Percentiles rank a stretch among this genome's conserved stretches.
phyloP scores from a whole-genome alignment of 2,888 invertebrate species.

The Penaeus monodon region DNA sequence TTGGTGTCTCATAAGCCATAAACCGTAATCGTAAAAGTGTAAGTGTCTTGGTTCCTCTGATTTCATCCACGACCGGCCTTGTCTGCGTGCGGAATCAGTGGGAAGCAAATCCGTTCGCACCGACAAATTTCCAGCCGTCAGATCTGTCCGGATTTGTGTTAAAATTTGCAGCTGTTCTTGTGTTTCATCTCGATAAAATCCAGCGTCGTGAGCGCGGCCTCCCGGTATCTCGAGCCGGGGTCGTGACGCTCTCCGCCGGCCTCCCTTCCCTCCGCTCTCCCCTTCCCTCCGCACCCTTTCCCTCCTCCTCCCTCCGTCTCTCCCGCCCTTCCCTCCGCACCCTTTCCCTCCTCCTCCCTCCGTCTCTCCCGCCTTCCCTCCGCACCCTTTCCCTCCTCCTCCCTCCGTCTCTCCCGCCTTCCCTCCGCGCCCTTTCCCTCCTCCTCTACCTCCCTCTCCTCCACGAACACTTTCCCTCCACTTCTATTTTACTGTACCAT shows the following conservation, averaged over 20 bases:
- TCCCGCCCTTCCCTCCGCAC: not conserved
- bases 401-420: not conserved
- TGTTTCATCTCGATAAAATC: slow-evolving; percentile 29
- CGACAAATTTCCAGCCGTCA: slow-evolving; percentile 27
- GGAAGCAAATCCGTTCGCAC: slow-evolving; percentile 23
- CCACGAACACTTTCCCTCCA: not conserved
- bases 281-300: not conserved
- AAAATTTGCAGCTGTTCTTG: slow-evolving; percentile 23
- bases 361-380: not conserved
- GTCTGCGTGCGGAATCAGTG: slow-evolving; percentile 19
- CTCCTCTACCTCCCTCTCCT: not conserved
- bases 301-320: not conserved
- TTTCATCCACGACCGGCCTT: slow-evolving; percentile 25
- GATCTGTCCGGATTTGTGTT: slow-evolving; percentile 25
- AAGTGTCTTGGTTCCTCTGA: too few relatives aligned
- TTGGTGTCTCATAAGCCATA: too few relatives aligned
- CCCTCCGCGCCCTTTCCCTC: not conserved
- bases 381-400: not conserved
- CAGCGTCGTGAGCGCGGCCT: slow-evolving; percentile 19
- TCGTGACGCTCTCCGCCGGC: not conserved
- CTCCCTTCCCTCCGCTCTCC: not conserved
- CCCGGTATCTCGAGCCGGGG: not conserved
- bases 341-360: not conserved
- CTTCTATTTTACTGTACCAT: not conserved
- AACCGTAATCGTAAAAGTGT: too few relatives aligned